These are phyloP conservation scores for Therioaphis trifolii DNA, from an alignment of 2,888 invertebrate species.

Conservation along the genomic window DNA sequence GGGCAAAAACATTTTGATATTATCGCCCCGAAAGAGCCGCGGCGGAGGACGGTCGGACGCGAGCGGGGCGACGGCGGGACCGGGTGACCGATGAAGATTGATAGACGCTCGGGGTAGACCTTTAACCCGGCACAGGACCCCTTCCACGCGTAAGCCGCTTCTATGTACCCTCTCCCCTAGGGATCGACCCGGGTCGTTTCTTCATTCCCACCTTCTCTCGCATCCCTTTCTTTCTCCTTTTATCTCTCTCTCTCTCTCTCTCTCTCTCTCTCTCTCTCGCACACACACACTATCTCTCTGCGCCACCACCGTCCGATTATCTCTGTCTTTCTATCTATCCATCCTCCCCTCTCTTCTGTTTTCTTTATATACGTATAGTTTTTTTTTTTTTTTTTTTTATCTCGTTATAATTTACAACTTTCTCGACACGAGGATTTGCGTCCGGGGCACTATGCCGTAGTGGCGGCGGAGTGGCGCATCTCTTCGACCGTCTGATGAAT, in stretches of 20 bases:
- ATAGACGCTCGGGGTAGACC: slow-evolving; percentile 50
- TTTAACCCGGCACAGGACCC: slow-evolving; percentile 42
- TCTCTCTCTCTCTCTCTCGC: no score
- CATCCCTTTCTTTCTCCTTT: no score
- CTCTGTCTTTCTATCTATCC: slow-evolving; percentile 8
- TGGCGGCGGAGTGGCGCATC: neutral
- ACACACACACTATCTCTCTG: no score
- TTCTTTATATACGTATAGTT: slow-evolving; percentile 23
- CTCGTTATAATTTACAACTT: slow-evolving; percentile 64
- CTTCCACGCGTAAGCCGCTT: neutral
- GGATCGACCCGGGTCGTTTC: slow-evolving; percentile 33
- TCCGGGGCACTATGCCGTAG: slow-evolving; percentile 25
- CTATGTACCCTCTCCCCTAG: neutral
- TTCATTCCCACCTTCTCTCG: no score
- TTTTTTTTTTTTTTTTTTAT: slow-evolving; percentile 58
- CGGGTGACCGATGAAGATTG: slow-evolving; percentile 57
- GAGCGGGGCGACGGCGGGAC: neutral
- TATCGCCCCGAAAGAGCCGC: slow-evolving; percentile 38
- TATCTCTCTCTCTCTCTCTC: no score
- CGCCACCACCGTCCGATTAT: no score
- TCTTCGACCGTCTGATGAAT: slow-evolving; percentile 31
- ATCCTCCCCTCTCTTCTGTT: neutral
- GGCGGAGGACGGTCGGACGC: neutral
- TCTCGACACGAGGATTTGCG: slow-evolving; percentile 56
- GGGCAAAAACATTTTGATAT: slow-evolving; percentile 55